These are phyloP conservation scores for Drosophila arizonae DNA, from an alignment of 1,140 invertebrate species.

Conservation along the genomic window DNA sequence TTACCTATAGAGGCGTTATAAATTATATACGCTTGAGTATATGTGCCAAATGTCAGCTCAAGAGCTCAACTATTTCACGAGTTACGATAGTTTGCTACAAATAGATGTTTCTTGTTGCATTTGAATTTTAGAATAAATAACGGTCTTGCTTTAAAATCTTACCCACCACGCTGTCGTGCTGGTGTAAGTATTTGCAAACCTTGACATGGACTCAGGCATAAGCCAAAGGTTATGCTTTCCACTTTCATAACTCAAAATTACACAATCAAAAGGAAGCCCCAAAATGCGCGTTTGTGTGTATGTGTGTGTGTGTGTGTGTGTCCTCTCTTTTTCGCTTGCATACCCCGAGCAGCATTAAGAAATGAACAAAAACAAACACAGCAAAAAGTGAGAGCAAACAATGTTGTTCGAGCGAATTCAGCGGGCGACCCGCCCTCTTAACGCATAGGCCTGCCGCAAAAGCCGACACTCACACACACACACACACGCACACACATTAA, in stretches of 20 bases:
- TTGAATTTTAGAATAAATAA: background rate
- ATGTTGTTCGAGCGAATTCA: conserved; percentile 17
- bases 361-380: conserved; percentile 35
- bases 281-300: conserved; percentile 17
- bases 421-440: background rate
- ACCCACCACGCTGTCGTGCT: background rate
- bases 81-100: background rate
- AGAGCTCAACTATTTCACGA: background rate
- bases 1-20: background rate
- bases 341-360: conserved; percentile 7
- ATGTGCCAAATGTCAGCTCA: background rate
- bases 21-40: background rate
- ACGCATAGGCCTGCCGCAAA: background rate
- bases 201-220: conserved; percentile 26
- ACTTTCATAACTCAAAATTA: conserved; percentile 50
- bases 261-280: conserved; percentile 45
- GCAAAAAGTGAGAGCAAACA: conserved; percentile 18
- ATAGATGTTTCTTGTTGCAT: background rate
- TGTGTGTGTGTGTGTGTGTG: background rate
- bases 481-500: background rate
- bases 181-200: conserved; percentile 18
- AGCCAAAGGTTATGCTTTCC: conserved; percentile 37
- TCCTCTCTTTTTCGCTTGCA: background rate
- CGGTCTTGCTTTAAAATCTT: background rate
- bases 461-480: conserved; percentile 6